phyloP scores from a whole-genome alignment of 2,888 invertebrate genomes.

The Antitype chi region DNA sequence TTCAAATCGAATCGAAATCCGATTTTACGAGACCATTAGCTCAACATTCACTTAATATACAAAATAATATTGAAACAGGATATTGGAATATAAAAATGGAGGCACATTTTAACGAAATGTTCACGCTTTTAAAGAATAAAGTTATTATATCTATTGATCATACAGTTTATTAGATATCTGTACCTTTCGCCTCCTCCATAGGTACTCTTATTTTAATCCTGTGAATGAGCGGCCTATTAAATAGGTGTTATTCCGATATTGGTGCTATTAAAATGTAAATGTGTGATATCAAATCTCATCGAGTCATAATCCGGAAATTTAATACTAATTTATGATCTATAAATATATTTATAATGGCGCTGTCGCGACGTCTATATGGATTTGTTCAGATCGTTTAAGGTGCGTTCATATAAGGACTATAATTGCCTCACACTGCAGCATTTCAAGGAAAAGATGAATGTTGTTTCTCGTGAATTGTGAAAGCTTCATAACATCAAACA shows the following conservation, averaged over 20 bases:
- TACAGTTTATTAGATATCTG: conserved; percentile 55
- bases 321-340: conserved; percentile 80
- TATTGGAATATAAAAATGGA: conserved; percentile 27
- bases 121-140: conserved; percentile 37
- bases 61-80: conserved; percentile 32
- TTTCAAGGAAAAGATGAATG: not conserved
- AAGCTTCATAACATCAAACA: not conserved
- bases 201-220: conserved; percentile 64
- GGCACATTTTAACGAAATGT: conserved; percentile 9
- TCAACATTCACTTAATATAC: conserved; percentile 40
- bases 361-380: conserved; percentile 73
- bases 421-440: not conserved
- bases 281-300: conserved; percentile 79
- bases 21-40: conserved; percentile 50
- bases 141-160: conserved; percentile 53
- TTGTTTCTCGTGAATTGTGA: not conserved
- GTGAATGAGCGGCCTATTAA: conserved; percentile 65
- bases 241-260: conserved; percentile 76
- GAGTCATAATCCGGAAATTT: conserved; percentile 79
- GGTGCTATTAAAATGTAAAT: conserved; percentile 83
- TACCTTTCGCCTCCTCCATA: conserved; percentile 39
- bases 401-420: conserved; percentile 30
- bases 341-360: conserved; percentile 77
- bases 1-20: conserved; percentile 61
- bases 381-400: conserved; percentile 61